phyloP scores from a whole-genome alignment of 2,888 invertebrate genomes.

The Rhingia rostrata region DNA sequence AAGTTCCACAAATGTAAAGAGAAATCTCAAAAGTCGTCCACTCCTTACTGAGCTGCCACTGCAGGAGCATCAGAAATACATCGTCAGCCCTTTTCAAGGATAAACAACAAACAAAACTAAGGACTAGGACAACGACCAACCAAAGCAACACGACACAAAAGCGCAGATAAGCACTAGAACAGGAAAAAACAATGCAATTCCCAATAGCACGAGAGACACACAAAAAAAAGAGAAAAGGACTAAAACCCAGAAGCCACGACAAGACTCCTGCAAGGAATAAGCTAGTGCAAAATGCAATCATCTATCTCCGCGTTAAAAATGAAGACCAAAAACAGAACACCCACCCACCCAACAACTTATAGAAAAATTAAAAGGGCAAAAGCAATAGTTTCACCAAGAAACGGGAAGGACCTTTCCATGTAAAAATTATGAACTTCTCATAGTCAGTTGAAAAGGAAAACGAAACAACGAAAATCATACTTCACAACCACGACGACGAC shows the following conservation, averaged over 20 bases:
- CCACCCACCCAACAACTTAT: conserved; percentile 13
- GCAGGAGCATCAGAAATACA: conserved; percentile 34
- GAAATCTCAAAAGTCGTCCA: not conserved
- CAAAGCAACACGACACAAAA: conserved; percentile 33
- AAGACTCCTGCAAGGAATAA: conserved; percentile 52
- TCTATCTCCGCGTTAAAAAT: conserved; percentile 50
- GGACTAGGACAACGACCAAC: conserved; percentile 35
- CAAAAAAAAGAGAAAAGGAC: conserved; percentile 22
- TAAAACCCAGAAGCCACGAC: conserved; percentile 32
- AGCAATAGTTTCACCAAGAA: conserved; percentile 12
- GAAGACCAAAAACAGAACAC: not conserved
- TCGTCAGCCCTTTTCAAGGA: conserved; percentile 50
- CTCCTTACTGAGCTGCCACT: not conserved
- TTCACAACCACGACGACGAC: conserved; percentile 11
- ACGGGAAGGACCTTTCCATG: conserved; percentile 17
- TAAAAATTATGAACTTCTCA: conserved; percentile 48
- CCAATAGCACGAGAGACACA: conserved; percentile 42
- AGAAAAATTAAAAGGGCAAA: conserved; percentile 50
- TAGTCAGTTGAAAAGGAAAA: conserved; percentile 5
- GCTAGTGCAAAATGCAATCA: conserved; percentile 63
- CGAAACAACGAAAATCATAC: not conserved
- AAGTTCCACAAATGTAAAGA: conserved; percentile 19
- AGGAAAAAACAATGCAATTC: conserved; percentile 60
- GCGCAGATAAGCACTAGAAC: conserved; percentile 36
- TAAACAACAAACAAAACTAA: conserved; percentile 34